Evolutionary conservation across 1,140 invertebrate species (phyloP), one percentile per base, ranked within the genome.

Genomic region (Zaprionus capensis): DNA sequence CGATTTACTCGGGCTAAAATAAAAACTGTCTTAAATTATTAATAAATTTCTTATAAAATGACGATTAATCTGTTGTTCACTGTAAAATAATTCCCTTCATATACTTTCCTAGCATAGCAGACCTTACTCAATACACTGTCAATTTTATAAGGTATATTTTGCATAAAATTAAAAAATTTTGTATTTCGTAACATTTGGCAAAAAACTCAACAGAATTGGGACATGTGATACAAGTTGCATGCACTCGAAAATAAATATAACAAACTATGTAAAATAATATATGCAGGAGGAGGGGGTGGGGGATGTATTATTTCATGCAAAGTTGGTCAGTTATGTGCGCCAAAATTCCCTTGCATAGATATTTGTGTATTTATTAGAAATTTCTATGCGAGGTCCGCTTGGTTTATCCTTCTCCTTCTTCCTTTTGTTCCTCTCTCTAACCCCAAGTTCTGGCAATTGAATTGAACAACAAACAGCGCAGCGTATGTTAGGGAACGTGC

Each of bases 391-490:
- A 11, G 31, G 2, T 34, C 9, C 31, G 3, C 31, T 34, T 34
- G 31, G 31, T 34, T 3, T 11, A 4, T 9, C 31, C 31, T 34
- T 20, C 17, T 34, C n/a, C 58, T 38, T 57, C 41, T 17, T n/a
- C 17, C 7, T 2, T 46, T 9, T 17, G n/a, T 17, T 1, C 17
- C n/a, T 44, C 41, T 46, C 31, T 61, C 34, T 71, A 63, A 56
- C 61, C 61, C 14, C 46, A 36, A 71, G 26, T 51, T 59, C 59
- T 49, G 46, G 56, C 56, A 69, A 69, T 69, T 49, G 56, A 69
- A 69, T 71, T 70, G 44, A 62, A 71, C 36, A 71, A 64, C 49
- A 59, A 66, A 72, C 26, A 57, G 41, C 38, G 15, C 38, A 41
- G n/a, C 38, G 38, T 41, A 41, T 41, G 38, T 41, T 46, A 17